Percentiles rank a stretch among this genome's conserved stretches.
These are phyloP conservation scores for Psophia crepitans DNA, from an alignment of 2,113 vertebrate genomes.

Conservation along the genomic window DNA sequence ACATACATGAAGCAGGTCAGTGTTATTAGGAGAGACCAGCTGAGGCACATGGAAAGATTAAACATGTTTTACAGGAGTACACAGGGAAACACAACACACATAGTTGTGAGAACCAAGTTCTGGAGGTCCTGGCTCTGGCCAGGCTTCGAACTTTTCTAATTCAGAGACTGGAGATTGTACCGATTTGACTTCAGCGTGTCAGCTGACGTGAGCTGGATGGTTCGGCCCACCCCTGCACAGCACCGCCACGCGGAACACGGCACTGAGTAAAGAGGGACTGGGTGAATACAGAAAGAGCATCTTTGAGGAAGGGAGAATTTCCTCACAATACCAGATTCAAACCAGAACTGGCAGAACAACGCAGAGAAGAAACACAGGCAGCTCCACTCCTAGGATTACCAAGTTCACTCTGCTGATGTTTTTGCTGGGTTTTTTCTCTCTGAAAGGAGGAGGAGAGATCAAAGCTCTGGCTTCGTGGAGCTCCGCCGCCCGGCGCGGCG, in stretches of 20 bases:
- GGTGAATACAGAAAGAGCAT: not conserved
- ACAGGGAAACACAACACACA: fast-evolving
- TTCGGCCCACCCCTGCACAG: not conserved
- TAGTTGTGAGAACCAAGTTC: not conserved
- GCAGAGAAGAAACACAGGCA: fast-evolving
- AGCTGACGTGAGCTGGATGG: fast-evolving
- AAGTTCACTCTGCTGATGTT: not conserved
- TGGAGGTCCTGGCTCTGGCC: not conserved
- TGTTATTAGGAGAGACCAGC: not conserved
- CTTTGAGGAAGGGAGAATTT: not conserved
- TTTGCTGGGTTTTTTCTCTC: no score
- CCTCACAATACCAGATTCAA: not conserved
- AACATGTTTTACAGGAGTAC: not conserved
- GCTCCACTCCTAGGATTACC: not conserved
- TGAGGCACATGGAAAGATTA: not conserved
- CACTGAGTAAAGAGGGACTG: not conserved
- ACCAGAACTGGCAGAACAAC: not conserved
- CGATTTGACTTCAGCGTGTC: fast-evolving
- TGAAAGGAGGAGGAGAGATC: not conserved
- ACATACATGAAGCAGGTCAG: not conserved
- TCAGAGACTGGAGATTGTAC: not conserved
- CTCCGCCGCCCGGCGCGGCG: not conserved
- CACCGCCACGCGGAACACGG: not conserved
- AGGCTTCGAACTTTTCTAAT: not conserved
- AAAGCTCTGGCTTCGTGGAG: fast-evolving